Conservation (phyloP, 2,888 invertebrate species). For the Agelastica alni region DNA sequence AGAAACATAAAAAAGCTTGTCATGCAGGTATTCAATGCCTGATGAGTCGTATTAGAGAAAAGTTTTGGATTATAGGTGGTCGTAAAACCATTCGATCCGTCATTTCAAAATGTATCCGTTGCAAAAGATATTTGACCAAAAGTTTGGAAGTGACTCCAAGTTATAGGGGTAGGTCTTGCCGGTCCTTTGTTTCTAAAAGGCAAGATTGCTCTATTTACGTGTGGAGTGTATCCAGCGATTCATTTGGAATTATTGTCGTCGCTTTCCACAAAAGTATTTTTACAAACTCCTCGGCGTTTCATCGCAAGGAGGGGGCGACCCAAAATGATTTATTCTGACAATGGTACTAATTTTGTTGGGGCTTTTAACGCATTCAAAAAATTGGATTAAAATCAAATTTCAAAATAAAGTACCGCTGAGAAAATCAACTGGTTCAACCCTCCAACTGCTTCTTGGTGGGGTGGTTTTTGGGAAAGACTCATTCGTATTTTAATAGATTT, state of each 20-base stretch:
- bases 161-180: conserved; percentile 47
- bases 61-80: conserved; percentile 31
- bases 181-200: conserved; percentile 47
- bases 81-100: conserved; percentile 21
- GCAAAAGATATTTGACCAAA: no score
- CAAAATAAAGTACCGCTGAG: conserved; percentile 4
- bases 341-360: no score
- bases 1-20: no score
- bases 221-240: conserved; percentile 48
- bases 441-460: conserved; percentile 20
- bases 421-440: conserved; percentile 24
- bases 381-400: no score
- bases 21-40: conserved; percentile 23
- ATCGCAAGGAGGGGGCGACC: conserved; percentile 43
- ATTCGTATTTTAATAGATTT: conserved; percentile 20
- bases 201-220: conserved; percentile 49
- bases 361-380: no score
- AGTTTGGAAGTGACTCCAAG: conserved; percentile 40
- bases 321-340: no score
- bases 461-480: conserved; percentile 20
- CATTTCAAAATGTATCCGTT: conserved; percentile 29
- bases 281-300: conserved; percentile 44
- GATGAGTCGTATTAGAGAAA: conserved; percentile 22
- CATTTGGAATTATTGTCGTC: conserved; percentile 49
- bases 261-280: conserved; percentile 44